Evolutionary conservation across 2,888 invertebrate species (phyloP).

Genomic region (Portevinia maculata): DNA sequence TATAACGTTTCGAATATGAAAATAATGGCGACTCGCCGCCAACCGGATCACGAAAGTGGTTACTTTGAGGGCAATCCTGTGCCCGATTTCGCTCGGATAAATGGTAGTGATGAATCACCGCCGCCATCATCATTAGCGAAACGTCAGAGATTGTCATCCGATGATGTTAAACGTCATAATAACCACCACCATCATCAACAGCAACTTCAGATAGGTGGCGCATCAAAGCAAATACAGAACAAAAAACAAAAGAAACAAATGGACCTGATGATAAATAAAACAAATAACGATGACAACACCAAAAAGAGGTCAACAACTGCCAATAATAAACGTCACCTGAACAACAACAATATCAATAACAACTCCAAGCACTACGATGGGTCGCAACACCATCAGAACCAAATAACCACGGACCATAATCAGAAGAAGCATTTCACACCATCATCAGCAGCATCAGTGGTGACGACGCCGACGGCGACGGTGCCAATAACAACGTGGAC

Average conservation of each 20-base stretch:
- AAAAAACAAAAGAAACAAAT: conserved; percentile 63
- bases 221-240: conserved; percentile 28
- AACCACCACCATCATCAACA: conserved; percentile 8
- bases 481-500: conserved; percentile 31
- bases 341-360: conserved; percentile 73
- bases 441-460: conserved; percentile 45
- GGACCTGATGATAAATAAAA: conserved; percentile 20
- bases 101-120: conserved; percentile 52
- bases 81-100: conserved; percentile 63
- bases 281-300: conserved; percentile 34
- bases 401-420: conserved; percentile 49
- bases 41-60: conserved; percentile 91
- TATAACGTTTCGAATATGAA: conserved; percentile 63
- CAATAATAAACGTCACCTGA: conserved; percentile 70
- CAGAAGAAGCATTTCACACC: conserved; percentile 57
- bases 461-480: conserved; percentile 41
- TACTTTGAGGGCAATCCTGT: conserved; percentile 89
- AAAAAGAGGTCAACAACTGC: conserved; percentile 62
- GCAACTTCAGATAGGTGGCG: conserved; percentile 29
- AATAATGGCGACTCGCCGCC: conserved; percentile 86
- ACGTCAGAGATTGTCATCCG: conserved; percentile 71
- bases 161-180: conserved; percentile 46
- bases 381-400: conserved; percentile 55
- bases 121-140: conserved; percentile 64
- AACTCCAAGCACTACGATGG: conserved; percentile 72